phyloP scores from a whole-genome alignment of 2,797 vertebrate species.

The Spea hammondii region DNA sequence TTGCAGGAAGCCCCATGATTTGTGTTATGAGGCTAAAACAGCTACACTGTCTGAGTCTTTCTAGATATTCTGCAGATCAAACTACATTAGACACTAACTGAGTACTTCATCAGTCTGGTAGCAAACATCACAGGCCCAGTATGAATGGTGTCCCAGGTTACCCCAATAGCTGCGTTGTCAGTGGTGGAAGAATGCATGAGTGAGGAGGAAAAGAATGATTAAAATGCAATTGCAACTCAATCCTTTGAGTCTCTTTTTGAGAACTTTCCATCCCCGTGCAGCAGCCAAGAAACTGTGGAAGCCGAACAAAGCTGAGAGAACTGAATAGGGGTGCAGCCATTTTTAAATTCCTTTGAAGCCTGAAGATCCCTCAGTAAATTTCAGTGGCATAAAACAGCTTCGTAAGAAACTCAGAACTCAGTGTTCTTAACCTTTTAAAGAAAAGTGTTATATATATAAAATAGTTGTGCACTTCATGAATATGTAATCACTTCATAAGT shows the following conservation, averaged over 20 bases:
- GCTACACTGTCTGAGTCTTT: neutral
- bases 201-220: neutral
- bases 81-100: too few species aligned
- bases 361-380: neutral
- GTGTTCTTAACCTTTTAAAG: too few species aligned
- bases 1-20: neutral
- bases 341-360: conserved; percentile 1
- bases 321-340: neutral
- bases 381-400: neutral
- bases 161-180: neutral
- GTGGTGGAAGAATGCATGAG: conserved; percentile 7
- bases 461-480: too few species aligned
- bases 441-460: too few species aligned
- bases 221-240: neutral
- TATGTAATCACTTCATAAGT: too few species aligned
- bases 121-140: neutral
- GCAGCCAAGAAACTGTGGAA: conserved; percentile 19
- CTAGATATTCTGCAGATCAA: neutral
- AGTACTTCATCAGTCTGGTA: neutral
- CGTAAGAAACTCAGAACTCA: neutral
- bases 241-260: neutral
- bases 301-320: neutral
- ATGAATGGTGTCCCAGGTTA: neutral
- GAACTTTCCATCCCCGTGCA: conserved; percentile 1
- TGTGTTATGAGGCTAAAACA: too few species aligned